A percentile compares a stretch with the other conserved stretches of the same genome.
Evolutionary conservation across 2,888 invertebrate species (phyloP).

Genomic region (Nymphalis polychloros): DNA sequence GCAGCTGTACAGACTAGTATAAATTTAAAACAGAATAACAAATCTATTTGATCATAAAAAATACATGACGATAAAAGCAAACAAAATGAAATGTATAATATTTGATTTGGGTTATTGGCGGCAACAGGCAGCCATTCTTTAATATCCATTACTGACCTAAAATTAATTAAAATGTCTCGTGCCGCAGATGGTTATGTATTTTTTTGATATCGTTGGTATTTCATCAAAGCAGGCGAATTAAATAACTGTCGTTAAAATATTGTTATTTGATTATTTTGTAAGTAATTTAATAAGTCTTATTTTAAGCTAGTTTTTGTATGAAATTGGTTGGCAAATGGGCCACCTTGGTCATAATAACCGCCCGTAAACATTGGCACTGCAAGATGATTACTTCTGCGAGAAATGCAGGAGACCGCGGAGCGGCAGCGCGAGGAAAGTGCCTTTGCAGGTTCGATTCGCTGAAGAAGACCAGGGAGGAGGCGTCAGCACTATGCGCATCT

Average conservation of each 20-base stretch:
- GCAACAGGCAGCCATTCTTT: conserved; percentile 25
- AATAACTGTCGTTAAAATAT: conserved; percentile 4
- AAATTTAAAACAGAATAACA: background rate
- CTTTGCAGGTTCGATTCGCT: no score
- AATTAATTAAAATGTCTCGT: conserved; percentile 32
- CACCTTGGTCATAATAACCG: no score
- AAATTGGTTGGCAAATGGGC: no score
- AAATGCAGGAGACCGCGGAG: no score
- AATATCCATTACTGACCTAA: conserved; percentile 30
- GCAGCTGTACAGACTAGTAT: background rate
- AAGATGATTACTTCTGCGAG: no score
- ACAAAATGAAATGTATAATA: conserved; percentile 15
- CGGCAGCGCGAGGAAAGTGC: no score
- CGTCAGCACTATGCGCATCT: no score
- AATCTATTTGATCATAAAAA: background rate
- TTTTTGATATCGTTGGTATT: conserved; percentile 13
- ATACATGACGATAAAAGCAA: conserved; percentile 1
- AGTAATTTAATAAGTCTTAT: background rate
- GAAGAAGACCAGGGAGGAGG: no score
- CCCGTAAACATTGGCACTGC: no score
- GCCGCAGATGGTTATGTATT: conserved; percentile 20
- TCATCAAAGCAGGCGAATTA: background rate
- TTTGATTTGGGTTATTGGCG: conserved; percentile 19
- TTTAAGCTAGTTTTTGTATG: no score
- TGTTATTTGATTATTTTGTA: background rate